Percentiles rank a stretch among this genome's conserved stretches.
Evolutionary conservation across 2,888 invertebrate species (phyloP).

Genomic region (Mamestra brassicae): DNA sequence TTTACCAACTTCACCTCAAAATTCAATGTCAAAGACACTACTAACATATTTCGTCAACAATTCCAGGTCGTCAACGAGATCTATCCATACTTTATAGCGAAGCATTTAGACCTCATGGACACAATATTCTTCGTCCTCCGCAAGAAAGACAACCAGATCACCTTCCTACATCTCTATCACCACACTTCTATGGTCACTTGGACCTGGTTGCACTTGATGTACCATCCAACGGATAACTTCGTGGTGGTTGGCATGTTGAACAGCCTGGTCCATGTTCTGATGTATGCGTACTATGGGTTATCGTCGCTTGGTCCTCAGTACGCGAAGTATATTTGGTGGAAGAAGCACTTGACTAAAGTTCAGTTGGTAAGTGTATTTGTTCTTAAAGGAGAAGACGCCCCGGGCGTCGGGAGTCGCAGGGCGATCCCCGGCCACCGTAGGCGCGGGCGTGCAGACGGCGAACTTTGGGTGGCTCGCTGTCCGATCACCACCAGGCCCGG

Average conservation of each 20-base stretch:
- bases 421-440: no score
- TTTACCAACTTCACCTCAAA: no score
- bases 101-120: constrained; percentile 94
- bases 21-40: neutral
- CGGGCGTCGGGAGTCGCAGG: no score
- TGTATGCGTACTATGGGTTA: constrained; percentile 95
- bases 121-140: constrained; percentile 97
- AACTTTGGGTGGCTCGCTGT: no score
- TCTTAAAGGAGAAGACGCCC: neutral
- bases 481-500: no score
- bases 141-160: constrained; percentile 94
- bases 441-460: no score
- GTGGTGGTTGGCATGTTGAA: constrained; percentile 94
- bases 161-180: constrained; percentile 97
- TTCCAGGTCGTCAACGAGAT: constrained; percentile 81
- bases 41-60: neutral
- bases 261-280: constrained; percentile 94
- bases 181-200: constrained; percentile 95
- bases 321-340: constrained; percentile 96
- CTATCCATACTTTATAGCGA: constrained; percentile 95
- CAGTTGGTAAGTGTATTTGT: constrained; percentile 92
- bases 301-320: constrained; percentile 94
- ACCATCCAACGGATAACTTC: constrained; percentile 94
- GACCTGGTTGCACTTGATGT: constrained; percentile 94
- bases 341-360: constrained; percentile 95